A percentile compares a stretch with the other conserved stretches of the same genome.
These are phyloP conservation scores for Hassar affinis DNA, from an alignment of 2,113 vertebrate species.

Conservation along the genomic window DNA sequence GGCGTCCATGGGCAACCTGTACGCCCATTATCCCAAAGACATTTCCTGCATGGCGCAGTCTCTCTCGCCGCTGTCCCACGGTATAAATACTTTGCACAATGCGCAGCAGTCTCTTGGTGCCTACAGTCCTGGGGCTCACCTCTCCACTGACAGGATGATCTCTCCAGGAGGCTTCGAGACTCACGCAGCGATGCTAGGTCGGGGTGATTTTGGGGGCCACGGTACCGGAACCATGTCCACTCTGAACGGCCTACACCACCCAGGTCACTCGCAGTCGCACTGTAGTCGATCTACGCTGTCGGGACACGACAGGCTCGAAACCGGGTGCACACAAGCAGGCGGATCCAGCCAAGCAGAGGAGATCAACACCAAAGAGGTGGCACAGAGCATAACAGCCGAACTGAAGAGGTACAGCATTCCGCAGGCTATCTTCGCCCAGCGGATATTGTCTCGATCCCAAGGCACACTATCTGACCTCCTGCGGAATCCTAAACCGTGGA, in stretches of 20 bases:
- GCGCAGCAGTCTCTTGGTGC: constrained; percentile 85
- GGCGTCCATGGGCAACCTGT: constrained; percentile 92
- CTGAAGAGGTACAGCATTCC: constrained; percentile 98
- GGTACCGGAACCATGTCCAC: constrained; percentile 83
- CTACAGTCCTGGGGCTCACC: constrained; percentile 84
- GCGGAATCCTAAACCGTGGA: constrained; percentile 98
- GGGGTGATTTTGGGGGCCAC: constrained; percentile 83
- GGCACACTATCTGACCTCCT: constrained; percentile 97
- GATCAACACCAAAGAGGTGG: constrained; percentile 98
- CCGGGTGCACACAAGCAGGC: constrained; percentile 75
- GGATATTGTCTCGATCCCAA: constrained; percentile 96
- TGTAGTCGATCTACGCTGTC: constrained; percentile 80
- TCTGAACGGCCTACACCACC: constrained; percentile 85
- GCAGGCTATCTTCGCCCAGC: constrained; percentile 97
- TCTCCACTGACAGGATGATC: constrained; percentile 91
- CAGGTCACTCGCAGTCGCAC: constrained; percentile 84
- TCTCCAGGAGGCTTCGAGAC: constrained; percentile 89
- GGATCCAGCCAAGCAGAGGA: constrained; percentile 89
- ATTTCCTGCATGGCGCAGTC: constrained; percentile 90
- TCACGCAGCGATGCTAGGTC: constrained; percentile 89
- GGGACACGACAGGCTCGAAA: constrained; percentile 79
- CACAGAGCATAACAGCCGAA: constrained; percentile 94
- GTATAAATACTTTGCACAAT: constrained; percentile 87
- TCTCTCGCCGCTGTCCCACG: constrained; percentile 89
- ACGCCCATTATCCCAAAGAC: constrained; percentile 95